These are phyloP conservation scores for Parnassius glacialis DNA, from an alignment of 2,888 invertebrate genomes.

Conservation along the genomic window DNA sequence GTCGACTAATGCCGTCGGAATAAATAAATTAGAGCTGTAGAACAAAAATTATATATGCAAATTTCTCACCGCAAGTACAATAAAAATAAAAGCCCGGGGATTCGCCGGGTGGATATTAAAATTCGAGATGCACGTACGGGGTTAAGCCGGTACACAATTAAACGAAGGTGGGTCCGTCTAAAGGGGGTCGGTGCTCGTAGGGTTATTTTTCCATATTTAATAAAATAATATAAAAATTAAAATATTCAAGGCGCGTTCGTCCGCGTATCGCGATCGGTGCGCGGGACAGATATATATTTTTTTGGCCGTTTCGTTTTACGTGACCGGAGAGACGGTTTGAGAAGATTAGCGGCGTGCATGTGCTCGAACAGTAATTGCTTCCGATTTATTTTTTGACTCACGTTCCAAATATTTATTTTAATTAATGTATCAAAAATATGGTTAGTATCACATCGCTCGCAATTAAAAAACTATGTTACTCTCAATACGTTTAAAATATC, in stretches of 20 bases:
- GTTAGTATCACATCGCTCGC: no score
- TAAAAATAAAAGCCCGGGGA: constrained; percentile 63
- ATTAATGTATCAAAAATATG: not conserved
- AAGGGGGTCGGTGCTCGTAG: constrained; percentile 38
- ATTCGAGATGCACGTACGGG: constrained; percentile 58
- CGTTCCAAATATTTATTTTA: constrained; percentile 12
- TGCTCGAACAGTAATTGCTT: constrained; percentile 68
- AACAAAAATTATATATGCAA: constrained; percentile 46
- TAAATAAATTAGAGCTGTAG: constrained; percentile 41
- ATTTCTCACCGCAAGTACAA: constrained; percentile 57
- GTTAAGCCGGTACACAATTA: constrained; percentile 43
- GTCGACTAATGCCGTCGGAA: constrained; percentile 28
- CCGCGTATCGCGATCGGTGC: constrained; percentile 76
- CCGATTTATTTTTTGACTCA: constrained; percentile 49
- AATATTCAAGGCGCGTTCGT: constrained; percentile 70
- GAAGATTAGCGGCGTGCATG: constrained; percentile 65
- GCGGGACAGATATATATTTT: constrained; percentile 56
- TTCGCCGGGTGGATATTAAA: constrained; percentile 64
- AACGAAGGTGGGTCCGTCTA: constrained; percentile 55
- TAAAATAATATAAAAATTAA: constrained; percentile 70
- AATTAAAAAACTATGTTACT: no score
- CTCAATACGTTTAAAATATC: not conserved
- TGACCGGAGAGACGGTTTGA: constrained; percentile 62
- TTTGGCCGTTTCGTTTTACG: constrained; percentile 62
- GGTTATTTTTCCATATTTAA: constrained; percentile 67